Evolutionary conservation across 1,140 invertebrate species (phyloP).

Genomic region (Eurosta solidaginis): DNA sequence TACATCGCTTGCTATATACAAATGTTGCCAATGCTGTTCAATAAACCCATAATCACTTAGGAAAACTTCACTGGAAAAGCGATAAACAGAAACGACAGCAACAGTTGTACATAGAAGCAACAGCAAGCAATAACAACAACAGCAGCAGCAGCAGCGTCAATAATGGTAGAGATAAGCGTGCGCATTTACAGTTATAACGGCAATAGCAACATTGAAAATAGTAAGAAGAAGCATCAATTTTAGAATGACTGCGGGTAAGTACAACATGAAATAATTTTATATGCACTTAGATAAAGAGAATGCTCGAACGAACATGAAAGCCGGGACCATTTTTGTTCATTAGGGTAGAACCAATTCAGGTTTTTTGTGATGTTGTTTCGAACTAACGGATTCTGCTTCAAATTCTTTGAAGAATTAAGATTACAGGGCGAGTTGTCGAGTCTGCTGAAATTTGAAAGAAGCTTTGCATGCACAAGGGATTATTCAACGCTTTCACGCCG

Average conservation of each 20-base stretch:
- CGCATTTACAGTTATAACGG: neutral
- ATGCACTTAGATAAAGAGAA: too few species aligned
- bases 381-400: too few species aligned
- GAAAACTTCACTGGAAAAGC: neutral
- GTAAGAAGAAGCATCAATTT: neutral
- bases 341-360: too few species aligned
- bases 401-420: too few species aligned
- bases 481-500: too few species aligned
- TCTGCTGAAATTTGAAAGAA: too few species aligned
- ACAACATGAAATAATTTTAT: too few species aligned
- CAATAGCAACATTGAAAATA: neutral
- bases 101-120: neutral
- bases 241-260: neutral
- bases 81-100: neutral
- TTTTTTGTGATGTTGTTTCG: too few species aligned
- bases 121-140: neutral
- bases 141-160: neutral
- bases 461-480: too few species aligned
- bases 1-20: constrained; percentile 20
- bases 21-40: constrained; percentile 28
- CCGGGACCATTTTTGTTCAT: too few species aligned
- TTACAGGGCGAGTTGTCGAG: too few species aligned
- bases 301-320: too few species aligned
- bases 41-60: constrained; percentile 24
- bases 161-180: neutral